Percentiles rank a stretch among this genome's conserved stretches.
These are phyloP conservation scores for Ambastaia sidthimunki DNA, from an alignment of 2,797 vertebrate genomes.

Conservation along the genomic window DNA sequence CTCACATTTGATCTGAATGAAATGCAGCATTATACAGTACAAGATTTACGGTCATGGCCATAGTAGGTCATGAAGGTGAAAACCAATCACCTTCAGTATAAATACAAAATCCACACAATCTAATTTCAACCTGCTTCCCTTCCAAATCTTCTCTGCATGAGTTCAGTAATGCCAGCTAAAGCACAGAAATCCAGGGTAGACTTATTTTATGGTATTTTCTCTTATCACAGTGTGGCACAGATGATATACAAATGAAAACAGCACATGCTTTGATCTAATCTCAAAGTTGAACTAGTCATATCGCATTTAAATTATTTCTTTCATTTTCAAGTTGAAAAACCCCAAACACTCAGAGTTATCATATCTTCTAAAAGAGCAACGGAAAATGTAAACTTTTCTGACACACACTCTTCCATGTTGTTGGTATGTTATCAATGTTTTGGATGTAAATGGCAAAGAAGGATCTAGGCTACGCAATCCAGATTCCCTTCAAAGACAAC, in stretches of 20 bases:
- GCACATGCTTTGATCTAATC: slow-evolving; percentile 41
- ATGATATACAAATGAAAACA: slow-evolving; percentile 33
- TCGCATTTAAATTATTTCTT: slow-evolving; percentile 25
- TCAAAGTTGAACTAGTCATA: slow-evolving; percentile 21
- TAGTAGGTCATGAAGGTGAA: neutral
- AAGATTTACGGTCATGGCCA: neutral
- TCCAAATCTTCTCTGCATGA: neutral
- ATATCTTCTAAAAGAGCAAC: slow-evolving; percentile 5
- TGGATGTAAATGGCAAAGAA: slow-evolving; percentile 11
- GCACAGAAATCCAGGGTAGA: slow-evolving; percentile 16
- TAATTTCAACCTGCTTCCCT: neutral
- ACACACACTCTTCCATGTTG: neutral
- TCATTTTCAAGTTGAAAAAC: slow-evolving; percentile 29
- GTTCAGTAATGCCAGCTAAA: slow-evolving; percentile 12
- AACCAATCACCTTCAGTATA: neutral
- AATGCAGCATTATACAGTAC: neutral
- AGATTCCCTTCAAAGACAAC: slow-evolving; percentile 30
- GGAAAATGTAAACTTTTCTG: neutral
- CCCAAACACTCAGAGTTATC: slow-evolving; percentile 9
- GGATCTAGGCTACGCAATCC: neutral
- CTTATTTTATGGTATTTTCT: slow-evolving; percentile 12
- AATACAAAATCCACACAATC: neutral
- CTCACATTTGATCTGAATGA: neutral
- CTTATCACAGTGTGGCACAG: slow-evolving; percentile 33
- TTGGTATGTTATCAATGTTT: slow-evolving; percentile 13